Conservation (phyloP, 2,888 invertebrate genomes). For the Cephonodes hylas region DNA sequence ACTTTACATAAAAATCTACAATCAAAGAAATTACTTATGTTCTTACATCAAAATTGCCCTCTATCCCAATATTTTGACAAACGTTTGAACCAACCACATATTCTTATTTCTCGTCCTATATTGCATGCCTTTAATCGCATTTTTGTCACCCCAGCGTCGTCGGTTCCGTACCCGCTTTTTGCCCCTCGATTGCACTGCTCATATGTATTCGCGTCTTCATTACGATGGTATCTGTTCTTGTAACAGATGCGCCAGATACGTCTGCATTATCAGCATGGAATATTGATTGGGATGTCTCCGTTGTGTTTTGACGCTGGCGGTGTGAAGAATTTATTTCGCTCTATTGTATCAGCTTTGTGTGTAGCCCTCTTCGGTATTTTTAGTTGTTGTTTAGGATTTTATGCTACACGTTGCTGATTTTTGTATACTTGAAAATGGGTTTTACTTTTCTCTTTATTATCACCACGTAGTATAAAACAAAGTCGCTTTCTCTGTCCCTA, state of each 20-base stretch:
- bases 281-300: conserved; percentile 31
- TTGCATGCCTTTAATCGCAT: conserved; percentile 75
- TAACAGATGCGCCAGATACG: conserved; percentile 37
- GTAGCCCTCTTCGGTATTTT: too few relatives aligned
- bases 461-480: too few relatives aligned
- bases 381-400: too few relatives aligned
- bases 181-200: conserved; percentile 47
- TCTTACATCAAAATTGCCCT: too few relatives aligned
- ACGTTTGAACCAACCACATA: not conserved
- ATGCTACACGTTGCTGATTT: too few relatives aligned
- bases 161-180: conserved; percentile 45
- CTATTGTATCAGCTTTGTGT: not conserved
- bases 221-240: conserved; percentile 46
- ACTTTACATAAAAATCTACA: too few relatives aligned
- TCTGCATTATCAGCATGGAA: conserved; percentile 33
- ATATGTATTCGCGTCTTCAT: conserved; percentile 73
- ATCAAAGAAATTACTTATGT: too few relatives aligned
- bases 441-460: too few relatives aligned
- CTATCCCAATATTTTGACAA: not conserved
- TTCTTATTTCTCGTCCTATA: not conserved
- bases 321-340: not conserved
- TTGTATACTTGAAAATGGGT: too few relatives aligned
- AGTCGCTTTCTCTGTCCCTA: too few relatives aligned
- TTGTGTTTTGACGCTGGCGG: conserved; percentile 15
- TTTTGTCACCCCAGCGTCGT: conserved; percentile 70